These are phyloP conservation scores for Leptoteleia sp. DNA, from an alignment of 1,140 invertebrate species.

Conservation along the genomic window DNA sequence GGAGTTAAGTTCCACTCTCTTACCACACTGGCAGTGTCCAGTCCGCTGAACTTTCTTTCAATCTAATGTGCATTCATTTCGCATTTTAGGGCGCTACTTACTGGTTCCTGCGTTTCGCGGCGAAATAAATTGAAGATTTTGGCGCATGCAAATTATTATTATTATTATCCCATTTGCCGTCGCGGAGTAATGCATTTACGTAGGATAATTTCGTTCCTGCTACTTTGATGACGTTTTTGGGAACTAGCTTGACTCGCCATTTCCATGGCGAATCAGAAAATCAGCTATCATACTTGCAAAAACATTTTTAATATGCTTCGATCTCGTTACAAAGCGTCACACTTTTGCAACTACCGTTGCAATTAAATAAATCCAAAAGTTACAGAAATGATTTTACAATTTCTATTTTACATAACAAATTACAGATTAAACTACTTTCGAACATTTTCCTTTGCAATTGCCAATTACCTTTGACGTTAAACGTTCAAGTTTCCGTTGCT, in stretches of 20 bases:
- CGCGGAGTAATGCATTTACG: conserved; percentile 33
- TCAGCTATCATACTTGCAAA: conserved; percentile 4
- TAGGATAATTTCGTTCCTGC: conserved; percentile 48
- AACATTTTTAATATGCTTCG: too few relatives aligned
- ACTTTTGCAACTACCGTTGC: conserved; percentile 9
- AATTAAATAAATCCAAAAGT: too few relatives aligned
- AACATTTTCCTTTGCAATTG: too few relatives aligned
- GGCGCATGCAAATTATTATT: conserved; percentile 53
- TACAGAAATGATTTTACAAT: too few relatives aligned
- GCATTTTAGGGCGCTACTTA: conserved; percentile 37
- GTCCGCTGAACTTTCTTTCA: conserved; percentile 62
- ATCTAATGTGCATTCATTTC: conserved; percentile 64
- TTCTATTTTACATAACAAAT: too few relatives aligned
- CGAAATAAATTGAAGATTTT: conserved; percentile 52
- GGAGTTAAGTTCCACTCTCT: conserved; percentile 58
- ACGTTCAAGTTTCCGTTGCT: too few relatives aligned
- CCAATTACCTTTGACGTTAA: too few relatives aligned
- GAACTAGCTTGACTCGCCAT: conserved; percentile 4
- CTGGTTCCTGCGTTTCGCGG: conserved; percentile 24
- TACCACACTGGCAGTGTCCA: conserved; percentile 31
- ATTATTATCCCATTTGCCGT: conserved; percentile 44
- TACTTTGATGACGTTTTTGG: conserved; percentile 44
- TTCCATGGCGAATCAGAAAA: conserved; percentile 23
- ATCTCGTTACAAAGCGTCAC: too few relatives aligned
- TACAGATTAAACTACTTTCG: too few relatives aligned